Evolutionary conservation across 30 jellyfish, hydroid and myxozoan species (phyloP), one percentile per base, ranked within the genome.

Genomic region (Hydractinia symbiolongicarpus): DNA sequence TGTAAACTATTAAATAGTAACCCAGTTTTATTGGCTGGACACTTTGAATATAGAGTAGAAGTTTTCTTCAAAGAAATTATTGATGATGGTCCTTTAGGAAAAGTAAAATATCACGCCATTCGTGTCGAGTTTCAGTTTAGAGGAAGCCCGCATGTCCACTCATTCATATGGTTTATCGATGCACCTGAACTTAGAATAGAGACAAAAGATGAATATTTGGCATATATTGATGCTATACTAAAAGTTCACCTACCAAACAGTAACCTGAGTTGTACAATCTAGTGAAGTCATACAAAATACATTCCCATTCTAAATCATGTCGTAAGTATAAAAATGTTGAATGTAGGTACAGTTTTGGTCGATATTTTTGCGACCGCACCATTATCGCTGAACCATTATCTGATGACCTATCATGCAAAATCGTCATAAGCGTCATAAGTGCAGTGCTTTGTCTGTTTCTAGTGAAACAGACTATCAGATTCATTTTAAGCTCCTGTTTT

Each of bases 1-100:
- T 75, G 83, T 53, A 10, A 50, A n/a, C 54, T 75, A 53, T 10
- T 75, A 11, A 75, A 75, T 72, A 50, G 77, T 50, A 75, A 53
- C 61, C 83, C 83, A 40, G 83, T 53, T n/a, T 72, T 75, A 8
- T 9, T 53, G n/a, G 44, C 44, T 30, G 2, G 44, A 30, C 44
- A 30, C 44, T 30, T 30, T 30, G 2, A 30, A 30, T 30, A 30
- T 30, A 30, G 44, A 30, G 44, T 30, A 30, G 44, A 30, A 30
- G 44, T 15, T 17, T 75, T 75, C 57, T 75, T 75, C 83, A 75
- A 75, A 53, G 67, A 75, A 9, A 53, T 75, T 40, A 50, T 50
- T 8, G 1, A 4, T 51, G 44, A 30, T 30, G 77, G 20, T 9
- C 20, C 53, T 16, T 50, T 50, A 30, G 44, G 44, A 30, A 30